Conservation (phyloP, 2,113 vertebrate species). For the Pseudorhombus dupliciocellatus region DNA sequence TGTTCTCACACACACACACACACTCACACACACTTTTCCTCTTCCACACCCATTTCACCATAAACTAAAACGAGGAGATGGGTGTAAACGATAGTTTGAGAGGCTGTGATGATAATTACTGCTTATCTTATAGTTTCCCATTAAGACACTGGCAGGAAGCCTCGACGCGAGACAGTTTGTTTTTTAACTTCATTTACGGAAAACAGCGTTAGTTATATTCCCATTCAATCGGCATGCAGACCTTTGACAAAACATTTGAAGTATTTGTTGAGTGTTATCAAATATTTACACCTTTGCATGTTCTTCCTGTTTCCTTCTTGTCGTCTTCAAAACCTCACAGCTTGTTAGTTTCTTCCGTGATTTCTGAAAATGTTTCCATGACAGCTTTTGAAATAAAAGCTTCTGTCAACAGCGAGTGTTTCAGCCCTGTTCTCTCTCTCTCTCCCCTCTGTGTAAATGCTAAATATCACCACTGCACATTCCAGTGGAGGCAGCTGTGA, state of each 20-base stretch:
- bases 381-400: constrained; percentile 49
- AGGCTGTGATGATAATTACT: constrained; percentile 73
- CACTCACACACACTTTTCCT: constrained; percentile 11
- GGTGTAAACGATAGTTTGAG: constrained; percentile 73
- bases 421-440: constrained; percentile 36
- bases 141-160: constrained; percentile 69
- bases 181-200: not conserved
- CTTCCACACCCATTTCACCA: constrained; percentile 34
- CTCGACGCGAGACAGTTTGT: constrained; percentile 56
- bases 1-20: constrained; percentile 24
- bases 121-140: constrained; percentile 72
- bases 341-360: constrained; percentile 13
- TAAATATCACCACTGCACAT: not conserved
- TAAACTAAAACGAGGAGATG: constrained; percentile 47
- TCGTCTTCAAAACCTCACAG: not conserved
- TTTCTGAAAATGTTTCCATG: constrained; percentile 27
- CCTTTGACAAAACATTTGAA: not conserved
- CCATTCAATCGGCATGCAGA: not conserved
- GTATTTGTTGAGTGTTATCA: not conserved
- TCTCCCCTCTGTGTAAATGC: not conserved
- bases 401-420: constrained; percentile 47
- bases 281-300: constrained; percentile 9
- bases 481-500: not conserved
- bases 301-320: constrained; percentile 2
- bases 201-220: not conserved